Conservation (phyloP, 2,797 vertebrate species). For the Sebastes taczanowskii region DNA sequence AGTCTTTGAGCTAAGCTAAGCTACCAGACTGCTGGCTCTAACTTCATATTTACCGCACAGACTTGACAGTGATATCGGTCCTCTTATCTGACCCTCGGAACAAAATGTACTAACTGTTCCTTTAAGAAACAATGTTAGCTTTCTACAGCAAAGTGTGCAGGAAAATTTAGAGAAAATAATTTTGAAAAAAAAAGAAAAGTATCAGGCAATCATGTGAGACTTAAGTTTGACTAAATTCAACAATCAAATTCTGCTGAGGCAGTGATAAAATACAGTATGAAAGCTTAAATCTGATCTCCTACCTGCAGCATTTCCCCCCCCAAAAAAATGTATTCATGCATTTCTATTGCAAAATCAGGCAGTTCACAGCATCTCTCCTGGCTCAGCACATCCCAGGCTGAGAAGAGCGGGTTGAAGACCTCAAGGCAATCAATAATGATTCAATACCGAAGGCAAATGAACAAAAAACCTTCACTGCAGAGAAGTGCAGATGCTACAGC, state of each 20-base stretch:
- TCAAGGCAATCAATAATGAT: slow-evolving; percentile 69
- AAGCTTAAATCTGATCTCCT: slow-evolving; percentile 19
- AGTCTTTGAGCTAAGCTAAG: neutral
- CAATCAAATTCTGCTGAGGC: slow-evolving; percentile 44
- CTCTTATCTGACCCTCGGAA: neutral
- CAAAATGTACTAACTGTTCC: neutral
- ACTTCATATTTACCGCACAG: neutral
- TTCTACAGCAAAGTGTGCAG: neutral
- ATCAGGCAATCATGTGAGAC: neutral
- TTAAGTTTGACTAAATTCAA: slow-evolving; percentile 23
- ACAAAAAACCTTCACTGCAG: slow-evolving; percentile 44
- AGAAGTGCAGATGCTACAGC: slow-evolving; percentile 38
- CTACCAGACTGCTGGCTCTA: neutral
- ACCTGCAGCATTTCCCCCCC: slow-evolving; percentile 20
- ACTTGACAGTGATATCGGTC: no score
- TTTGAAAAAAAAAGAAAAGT: neutral
- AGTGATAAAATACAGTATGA: slow-evolving; percentile 21
- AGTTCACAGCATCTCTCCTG: slow-evolving; percentile 29
- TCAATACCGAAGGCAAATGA: slow-evolving; percentile 57
- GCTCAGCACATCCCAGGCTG: slow-evolving; percentile 58
- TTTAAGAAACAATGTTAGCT: neutral
- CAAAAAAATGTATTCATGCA: slow-evolving; percentile 47
- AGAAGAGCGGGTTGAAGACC: slow-evolving; percentile 56
- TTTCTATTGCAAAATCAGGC: slow-evolving; percentile 22
- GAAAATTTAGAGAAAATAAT: neutral